Base-by-base conservation (phyloP, 2,888 invertebrate species). In the Drosophila monieri region DNA sequence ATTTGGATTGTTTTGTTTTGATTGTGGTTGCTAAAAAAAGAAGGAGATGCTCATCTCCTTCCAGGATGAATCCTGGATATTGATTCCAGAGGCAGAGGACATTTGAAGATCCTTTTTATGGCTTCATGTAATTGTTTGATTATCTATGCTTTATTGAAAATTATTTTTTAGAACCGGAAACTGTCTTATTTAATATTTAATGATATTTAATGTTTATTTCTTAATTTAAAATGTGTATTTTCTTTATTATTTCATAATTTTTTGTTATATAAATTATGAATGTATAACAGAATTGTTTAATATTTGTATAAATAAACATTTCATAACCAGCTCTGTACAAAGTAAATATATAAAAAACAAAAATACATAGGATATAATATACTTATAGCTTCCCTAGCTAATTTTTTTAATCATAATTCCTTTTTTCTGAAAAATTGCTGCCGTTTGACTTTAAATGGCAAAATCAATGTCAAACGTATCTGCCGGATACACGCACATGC, bases 401-500 rank as follows among this genome's bases (percentile, higher is more conserved):
- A 32, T 12, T 12, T n/a, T n/a, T n/a, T 35, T 6, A 32, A 1
- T 9, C 18, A 8, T 39, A n/a, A 27, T 25, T 35, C 54, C 14
- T 32, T n/a, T 35, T 18, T 48, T 1, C 25, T 35, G 10, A 35
- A n/a, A 43, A 39, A 32, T 56, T 14, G 39, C 14, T 25, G 27
- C 14, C 41, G 58, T 21, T 49, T 69, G 59, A 70, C 66, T 66
- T 66, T 69, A 57, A 30, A 49, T 32, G 70, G 48, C 49, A 32
- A 51, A 70, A 58, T 49, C 59, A 78, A 74, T 77, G 75, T 54
- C 75, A 71, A 62, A 61, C 62, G 53, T 78, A 74, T 47, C 58
- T 44, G 52, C 51, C 55, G 48, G 48, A 62, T 60, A 48, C 62
- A 64, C 32, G 46, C 59, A 39, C 66, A 18, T 14, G 15, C 27